These are phyloP conservation scores for Meles meles DNA, from an alignment of 2,113 vertebrate species.

Conservation along the genomic window DNA sequence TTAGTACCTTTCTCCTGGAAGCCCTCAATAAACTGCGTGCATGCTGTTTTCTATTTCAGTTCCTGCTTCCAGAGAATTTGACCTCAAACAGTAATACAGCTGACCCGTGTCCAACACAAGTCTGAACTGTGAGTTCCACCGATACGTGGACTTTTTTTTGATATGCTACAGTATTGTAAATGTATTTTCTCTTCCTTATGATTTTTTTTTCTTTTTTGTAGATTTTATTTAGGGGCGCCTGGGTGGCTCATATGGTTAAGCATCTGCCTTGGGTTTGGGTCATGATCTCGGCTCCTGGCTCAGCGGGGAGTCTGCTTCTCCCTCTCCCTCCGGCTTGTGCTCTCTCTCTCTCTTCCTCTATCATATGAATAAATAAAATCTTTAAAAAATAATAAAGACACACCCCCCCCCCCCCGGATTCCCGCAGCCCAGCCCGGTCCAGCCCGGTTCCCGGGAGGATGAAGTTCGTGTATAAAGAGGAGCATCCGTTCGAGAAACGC, in stretches of 20 bases:
- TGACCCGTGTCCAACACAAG: background rate
- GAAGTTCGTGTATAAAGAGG: conserved; percentile 98
- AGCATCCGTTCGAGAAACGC: conserved; percentile 94
- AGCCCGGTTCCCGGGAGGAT: conserved; percentile 82
- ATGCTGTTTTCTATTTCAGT: background rate
- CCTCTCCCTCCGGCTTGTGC: no score
- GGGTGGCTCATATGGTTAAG: no score
- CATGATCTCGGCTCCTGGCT: no score
- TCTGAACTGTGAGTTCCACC: background rate
- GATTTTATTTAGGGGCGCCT: background rate
- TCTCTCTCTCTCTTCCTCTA: no score
- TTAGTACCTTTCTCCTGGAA: background rate
- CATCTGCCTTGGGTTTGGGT: no score
- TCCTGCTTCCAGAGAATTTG: background rate
- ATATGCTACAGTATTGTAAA: background rate
- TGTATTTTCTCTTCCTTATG: background rate
- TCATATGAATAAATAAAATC: no score
- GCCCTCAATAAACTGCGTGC: background rate
- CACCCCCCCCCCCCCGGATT: conserved; percentile 59
- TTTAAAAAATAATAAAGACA: no score
- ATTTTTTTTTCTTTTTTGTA: background rate
- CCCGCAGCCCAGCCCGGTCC: conserved; percentile 54
- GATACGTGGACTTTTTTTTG: background rate
- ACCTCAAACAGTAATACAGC: background rate
- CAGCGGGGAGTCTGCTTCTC: no score